phyloP scores from a whole-genome alignment of 2,888 invertebrate species.

The Acrocera orbiculus region DNA sequence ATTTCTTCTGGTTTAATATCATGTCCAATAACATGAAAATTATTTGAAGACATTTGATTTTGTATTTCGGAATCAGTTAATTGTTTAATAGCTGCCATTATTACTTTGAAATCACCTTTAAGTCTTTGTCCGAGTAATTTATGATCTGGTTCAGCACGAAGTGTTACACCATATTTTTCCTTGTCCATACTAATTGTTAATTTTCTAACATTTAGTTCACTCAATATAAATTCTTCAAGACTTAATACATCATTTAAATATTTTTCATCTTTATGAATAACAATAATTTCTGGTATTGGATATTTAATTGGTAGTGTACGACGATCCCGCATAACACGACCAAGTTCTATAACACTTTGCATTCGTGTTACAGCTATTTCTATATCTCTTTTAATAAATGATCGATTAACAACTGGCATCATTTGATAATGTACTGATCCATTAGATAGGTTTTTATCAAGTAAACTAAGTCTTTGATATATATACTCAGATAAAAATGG shows the following conservation, averaged over 20 bases:
- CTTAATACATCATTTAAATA: constrained; percentile 62
- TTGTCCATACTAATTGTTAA: constrained; percentile 78
- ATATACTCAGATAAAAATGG: constrained; percentile 92
- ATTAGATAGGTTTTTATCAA: constrained; percentile 34
- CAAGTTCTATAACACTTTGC: constrained; percentile 91
- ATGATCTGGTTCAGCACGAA: constrained; percentile 90
- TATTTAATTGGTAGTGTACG: constrained; percentile 91
- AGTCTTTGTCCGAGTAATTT: constrained; percentile 66
- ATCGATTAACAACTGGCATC: constrained; percentile 56
- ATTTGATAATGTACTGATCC: constrained; percentile 85
- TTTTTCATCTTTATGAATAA: constrained; percentile 69
- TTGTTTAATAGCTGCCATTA: constrained; percentile 63
- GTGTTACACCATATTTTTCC: constrained; percentile 73
- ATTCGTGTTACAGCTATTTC: constrained; percentile 81
- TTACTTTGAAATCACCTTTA: constrained; percentile 77
- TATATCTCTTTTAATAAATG: constrained; percentile 64
- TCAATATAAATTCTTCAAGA: constrained; percentile 68
- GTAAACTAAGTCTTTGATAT: constrained; percentile 68
- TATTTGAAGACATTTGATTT: constrained; percentile 49
- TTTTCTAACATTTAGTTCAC: constrained; percentile 81
- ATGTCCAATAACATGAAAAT: constrained; percentile 57
- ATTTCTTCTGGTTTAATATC: constrained; percentile 60
- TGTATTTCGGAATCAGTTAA: constrained; percentile 65
- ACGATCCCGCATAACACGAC: constrained; percentile 79
- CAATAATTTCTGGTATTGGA: constrained; percentile 88